Percentiles rank a stretch among this genome's conserved stretches.
These are phyloP conservation scores for Macquaria australasica DNA, from an alignment of 2,113 vertebrate species.

Conservation along the genomic window DNA sequence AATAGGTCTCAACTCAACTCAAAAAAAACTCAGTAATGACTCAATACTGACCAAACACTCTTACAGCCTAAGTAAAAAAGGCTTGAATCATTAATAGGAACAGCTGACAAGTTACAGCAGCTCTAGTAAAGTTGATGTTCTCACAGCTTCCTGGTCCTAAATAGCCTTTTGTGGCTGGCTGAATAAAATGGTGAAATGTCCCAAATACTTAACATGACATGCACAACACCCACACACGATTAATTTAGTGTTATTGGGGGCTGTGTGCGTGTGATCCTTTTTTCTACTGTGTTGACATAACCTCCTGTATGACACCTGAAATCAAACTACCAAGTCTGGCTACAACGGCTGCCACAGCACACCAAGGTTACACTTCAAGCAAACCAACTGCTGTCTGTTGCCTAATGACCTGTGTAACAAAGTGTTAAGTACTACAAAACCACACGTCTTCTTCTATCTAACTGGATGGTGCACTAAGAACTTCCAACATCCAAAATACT, in stretches of 20 bases:
- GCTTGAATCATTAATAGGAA: constrained; percentile 41
- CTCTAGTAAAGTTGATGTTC: constrained; percentile 19
- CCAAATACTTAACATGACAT: neutral
- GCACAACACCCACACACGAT: neutral
- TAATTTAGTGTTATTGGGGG: neutral
- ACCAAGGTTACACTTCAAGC: neutral
- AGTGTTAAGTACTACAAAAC: neutral
- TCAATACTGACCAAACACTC: constrained; percentile 27
- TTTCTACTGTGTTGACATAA: neutral
- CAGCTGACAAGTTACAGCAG: constrained; percentile 25
- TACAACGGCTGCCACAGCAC: neutral
- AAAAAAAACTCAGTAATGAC: constrained; percentile 34
- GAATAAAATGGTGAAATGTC: neutral
- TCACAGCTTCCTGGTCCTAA: neutral
- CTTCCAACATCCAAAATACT: neutral
- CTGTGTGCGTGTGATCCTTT: neutral
- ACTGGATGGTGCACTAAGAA: neutral
- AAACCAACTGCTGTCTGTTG: neutral
- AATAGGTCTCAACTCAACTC: constrained; percentile 7
- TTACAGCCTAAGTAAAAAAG: constrained; percentile 22
- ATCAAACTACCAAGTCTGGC: neutral
- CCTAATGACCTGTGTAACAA: constrained; percentile 9
- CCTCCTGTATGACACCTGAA: constrained; percentile 15
- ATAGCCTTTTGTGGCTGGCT: neutral
- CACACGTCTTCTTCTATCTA: neutral